phyloP scores from a whole-genome alignment of 2,797 vertebrate species.

The Avahi laniger region DNA sequence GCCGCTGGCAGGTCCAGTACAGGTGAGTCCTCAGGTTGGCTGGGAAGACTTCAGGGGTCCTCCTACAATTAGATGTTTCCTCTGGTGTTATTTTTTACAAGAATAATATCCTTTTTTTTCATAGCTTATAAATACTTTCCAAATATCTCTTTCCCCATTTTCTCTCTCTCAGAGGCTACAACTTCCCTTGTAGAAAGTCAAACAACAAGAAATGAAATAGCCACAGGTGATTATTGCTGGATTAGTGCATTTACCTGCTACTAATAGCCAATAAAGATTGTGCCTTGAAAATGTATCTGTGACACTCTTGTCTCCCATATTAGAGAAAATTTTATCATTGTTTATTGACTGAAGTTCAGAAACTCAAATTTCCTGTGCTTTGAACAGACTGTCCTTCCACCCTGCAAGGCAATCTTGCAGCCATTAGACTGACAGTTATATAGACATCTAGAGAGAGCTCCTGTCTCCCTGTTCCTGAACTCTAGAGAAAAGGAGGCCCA shows the following conservation, averaged over 20 bases:
- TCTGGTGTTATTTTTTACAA: not conserved
- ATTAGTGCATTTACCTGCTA: too few relatives aligned
- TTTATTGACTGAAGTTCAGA: not conserved
- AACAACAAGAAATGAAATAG: not conserved
- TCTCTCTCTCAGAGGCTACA: not conserved
- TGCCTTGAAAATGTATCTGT: not conserved
- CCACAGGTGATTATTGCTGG: not conserved
- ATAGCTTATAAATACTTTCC: not conserved
- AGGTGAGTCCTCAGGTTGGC: not conserved
- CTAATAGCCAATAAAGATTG: not conserved
- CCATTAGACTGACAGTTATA: not conserved
- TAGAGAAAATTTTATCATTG: too few relatives aligned
- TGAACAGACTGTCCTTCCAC: not conserved
- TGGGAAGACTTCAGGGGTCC: not conserved
- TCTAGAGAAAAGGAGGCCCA: not conserved
- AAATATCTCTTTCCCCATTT: not conserved
- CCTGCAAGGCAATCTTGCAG: too few relatives aligned
- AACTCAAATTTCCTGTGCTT: not conserved
- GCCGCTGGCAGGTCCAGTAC: not conserved
- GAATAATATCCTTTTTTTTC: not conserved
- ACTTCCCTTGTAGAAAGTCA: not conserved
- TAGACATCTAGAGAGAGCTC: not conserved
- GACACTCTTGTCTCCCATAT: not conserved
- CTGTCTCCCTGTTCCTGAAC: not conserved
- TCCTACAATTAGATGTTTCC: too few relatives aligned